Evolutionary conservation across 2,888 invertebrate species (phyloP).

Genomic region (Sericinus montela): DNA sequence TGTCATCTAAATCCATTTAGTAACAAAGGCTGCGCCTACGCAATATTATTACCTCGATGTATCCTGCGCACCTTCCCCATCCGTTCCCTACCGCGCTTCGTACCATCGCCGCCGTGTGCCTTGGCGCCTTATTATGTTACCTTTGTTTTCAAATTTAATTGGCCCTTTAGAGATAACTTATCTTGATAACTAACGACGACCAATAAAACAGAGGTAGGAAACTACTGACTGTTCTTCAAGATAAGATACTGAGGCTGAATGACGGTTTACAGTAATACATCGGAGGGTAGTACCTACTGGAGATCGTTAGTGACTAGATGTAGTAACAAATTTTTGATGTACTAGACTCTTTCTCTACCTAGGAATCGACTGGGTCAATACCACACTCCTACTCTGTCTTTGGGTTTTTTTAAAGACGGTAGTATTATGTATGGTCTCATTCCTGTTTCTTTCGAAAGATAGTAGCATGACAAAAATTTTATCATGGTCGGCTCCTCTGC

Average conservation of each 20-base stretch:
- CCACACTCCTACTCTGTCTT: too few relatives aligned
- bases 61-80: conserved; percentile 37
- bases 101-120: conserved; percentile 37
- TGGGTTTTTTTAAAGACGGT: too few relatives aligned
- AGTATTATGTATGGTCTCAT: too few relatives aligned
- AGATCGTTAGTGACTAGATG: too few relatives aligned
- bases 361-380: too few relatives aligned
- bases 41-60: conserved; percentile 34
- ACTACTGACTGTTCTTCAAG: conserved; percentile 63
- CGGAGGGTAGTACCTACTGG: not conserved
- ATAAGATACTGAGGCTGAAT: conserved; percentile 61
- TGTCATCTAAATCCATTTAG: conserved; percentile 56
- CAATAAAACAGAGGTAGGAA: conserved; percentile 72
- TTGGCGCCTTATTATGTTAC: conserved; percentile 77
- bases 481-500: too few relatives aligned
- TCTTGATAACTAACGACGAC: conserved; percentile 78
- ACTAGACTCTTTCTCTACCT: too few relatives aligned
- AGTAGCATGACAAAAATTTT: too few relatives aligned
- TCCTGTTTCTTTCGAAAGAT: too few relatives aligned
- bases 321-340: too few relatives aligned
- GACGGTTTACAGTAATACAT: conserved; percentile 50
- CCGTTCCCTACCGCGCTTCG: conserved; percentile 23
- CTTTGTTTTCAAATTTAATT: conserved; percentile 80
- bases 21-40: conserved; percentile 70
- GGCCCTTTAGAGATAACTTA: conserved; percentile 76